Percentiles rank a stretch among this genome's conserved stretches.
phyloP scores from a whole-genome alignment of 2,797 vertebrate genomes.

The Halcyon leucocephala region DNA sequence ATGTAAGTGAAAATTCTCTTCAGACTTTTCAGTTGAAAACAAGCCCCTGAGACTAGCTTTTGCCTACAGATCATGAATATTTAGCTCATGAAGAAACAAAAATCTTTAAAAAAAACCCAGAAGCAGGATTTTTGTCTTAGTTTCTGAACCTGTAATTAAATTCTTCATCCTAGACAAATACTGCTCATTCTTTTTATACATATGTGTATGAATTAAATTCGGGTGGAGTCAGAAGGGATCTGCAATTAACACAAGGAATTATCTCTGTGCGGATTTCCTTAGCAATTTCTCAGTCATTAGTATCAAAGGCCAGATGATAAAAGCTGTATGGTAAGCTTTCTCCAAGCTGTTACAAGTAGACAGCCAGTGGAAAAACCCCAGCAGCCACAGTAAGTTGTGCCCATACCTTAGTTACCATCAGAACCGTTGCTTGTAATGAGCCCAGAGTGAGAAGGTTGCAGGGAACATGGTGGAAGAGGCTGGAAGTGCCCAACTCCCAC shows the following conservation, averaged over 20 bases:
- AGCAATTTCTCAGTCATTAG: background rate
- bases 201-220: background rate
- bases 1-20: background rate
- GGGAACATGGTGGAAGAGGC: background rate
- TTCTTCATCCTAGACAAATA: background rate
- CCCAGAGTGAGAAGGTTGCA: background rate
- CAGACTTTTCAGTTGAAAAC: background rate
- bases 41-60: background rate
- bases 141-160: background rate
- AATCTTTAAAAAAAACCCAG: too few species aligned
- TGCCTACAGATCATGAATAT: background rate
- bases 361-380: background rate
- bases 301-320: background rate
- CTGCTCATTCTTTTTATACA: background rate
- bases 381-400: background rate
- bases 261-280: background rate
- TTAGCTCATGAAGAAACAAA: background rate
- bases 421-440: fast-evolving
- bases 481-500: background rate
- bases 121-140: background rate
- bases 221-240: background rate
- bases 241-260: background rate
- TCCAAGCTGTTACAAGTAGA: background rate
- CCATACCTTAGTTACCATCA: background rate
- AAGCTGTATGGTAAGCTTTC: background rate